A percentile compares a stretch with the other conserved stretches of the same genome.
Conservation (phyloP, 1,140 invertebrate genomes). For the Eriocheir sinensis region DNA sequence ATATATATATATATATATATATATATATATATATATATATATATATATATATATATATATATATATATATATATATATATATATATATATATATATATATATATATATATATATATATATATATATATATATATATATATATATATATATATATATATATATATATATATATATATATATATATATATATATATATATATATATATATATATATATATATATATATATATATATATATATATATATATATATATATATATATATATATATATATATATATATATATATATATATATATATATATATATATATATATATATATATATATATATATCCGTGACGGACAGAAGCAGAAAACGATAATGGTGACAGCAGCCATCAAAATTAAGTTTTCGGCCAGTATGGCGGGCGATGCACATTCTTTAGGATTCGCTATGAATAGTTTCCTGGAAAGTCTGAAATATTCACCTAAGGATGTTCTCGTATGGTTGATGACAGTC, state of each 20-base stretch:
- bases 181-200: slow-evolving; percentile 41
- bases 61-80: slow-evolving; percentile 32
- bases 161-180: slow-evolving; percentile 53
- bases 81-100: slow-evolving; percentile 54
- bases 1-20: slow-evolving; percentile 62
- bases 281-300: background rate
- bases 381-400: too few species aligned
- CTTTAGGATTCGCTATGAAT: too few species aligned
- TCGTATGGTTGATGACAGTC: too few species aligned
- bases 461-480: too few species aligned
- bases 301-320: background rate
- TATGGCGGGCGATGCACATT: too few species aligned
- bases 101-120: slow-evolving; percentile 61
- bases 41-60: slow-evolving; percentile 35
- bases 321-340: background rate
- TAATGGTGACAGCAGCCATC: too few species aligned
- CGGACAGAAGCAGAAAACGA: background rate
- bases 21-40: slow-evolving; percentile 58
- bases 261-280: background rate
- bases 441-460: too few species aligned
- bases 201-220: slow-evolving; percentile 41
- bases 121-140: slow-evolving; percentile 56
- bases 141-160: slow-evolving; percentile 56
- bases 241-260: slow-evolving; percentile 8
- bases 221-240: slow-evolving; percentile 45